Evolutionary conservation across 2,113 vertebrate genomes (phyloP).

Genomic region (Salvelinus alpinus): DNA sequence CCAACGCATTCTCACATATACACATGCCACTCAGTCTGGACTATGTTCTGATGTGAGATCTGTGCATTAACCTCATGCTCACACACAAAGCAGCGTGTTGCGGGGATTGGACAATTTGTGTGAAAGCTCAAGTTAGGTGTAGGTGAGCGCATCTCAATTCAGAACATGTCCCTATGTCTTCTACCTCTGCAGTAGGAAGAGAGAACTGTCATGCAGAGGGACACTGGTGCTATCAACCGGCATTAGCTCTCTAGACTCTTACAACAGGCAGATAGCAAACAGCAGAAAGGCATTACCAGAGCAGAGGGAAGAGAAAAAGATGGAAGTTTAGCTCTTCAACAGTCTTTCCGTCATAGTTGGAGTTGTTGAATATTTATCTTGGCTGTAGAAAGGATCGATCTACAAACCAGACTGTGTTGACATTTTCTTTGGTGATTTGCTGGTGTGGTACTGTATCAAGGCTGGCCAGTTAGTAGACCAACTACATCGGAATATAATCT

Average conservation of each 20-base stretch:
- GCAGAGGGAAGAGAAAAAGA: constrained; percentile 10
- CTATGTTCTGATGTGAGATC: constrained; percentile 41
- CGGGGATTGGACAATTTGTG: background rate
- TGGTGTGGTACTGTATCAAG: no score
- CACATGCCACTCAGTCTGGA: constrained; percentile 44
- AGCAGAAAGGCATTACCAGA: constrained; percentile 28
- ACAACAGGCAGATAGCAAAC: constrained; percentile 37
- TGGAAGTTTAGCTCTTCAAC: constrained; percentile 19
- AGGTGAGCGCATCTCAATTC: constrained; percentile 32
- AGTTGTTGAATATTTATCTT: constrained; percentile 2
- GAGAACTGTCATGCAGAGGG: constrained; percentile 47
- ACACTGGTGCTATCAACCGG: constrained; percentile 16
- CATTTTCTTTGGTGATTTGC: background rate
- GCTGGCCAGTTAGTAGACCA: background rate
- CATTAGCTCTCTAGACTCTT: constrained; percentile 25
- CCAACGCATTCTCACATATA: constrained; percentile 36
- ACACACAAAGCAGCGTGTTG: background rate
- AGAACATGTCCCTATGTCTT: constrained; percentile 30
- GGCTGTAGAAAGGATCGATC: background rate
- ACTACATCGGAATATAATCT: background rate
- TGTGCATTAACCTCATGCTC: background rate
- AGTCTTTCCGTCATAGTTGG: background rate
- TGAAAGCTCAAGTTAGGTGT: background rate
- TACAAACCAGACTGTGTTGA: background rate
- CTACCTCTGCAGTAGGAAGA: constrained; percentile 3